Base-by-base conservation (phyloP, 2,888 invertebrate genomes). In the Drosophila demipolita region DNA sequence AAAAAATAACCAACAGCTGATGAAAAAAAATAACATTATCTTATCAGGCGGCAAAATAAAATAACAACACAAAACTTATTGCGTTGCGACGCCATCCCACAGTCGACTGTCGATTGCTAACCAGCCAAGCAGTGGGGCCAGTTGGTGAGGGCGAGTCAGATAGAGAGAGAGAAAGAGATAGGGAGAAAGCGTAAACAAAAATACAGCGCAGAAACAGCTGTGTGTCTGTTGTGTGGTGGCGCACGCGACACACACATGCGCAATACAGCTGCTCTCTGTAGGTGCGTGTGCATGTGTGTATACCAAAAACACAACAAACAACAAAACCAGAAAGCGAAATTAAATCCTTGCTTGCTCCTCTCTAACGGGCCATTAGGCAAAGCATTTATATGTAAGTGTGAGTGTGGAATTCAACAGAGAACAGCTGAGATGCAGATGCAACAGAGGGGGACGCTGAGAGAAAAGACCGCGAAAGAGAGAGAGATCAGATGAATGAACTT, bases 61-160 rank as follows among this genome's bases (percentile, higher is more conserved):
- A 83, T 57, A 77, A 73, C 50, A 83, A 83, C 73, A 83, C 70
- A 58, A 82, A 87, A 70, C 63, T 79, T 83, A 83, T 83, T 83
- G 87, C 82, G 82, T 84, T 87, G 87, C 73, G 80, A 75, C 58
- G 70, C 66, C 48, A 58, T 61, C 61, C 54, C 65, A 55, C 57
- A 35, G 75, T 58, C 50, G 61, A 35, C 49, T 40, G 29, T 15
- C 45, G 45, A 61, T 42, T 66, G 53, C 53, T 62, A 60, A 20
- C 35, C 17, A 53, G 42, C 38, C 60, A 50, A 54, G 38, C 55
- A 38, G 29, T 26, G 38, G 38, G 55, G 55, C 55, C 26, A 38
- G 60, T 55, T 59, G 54, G 52, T 23, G 48, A 61, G 57, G 40
- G 63, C 59, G 42, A 75, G 60, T 50, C 53, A 62, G 38, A 54